phyloP scores from a whole-genome alignment of 2,888 invertebrate species.

The Drosophila buzzatii region DNA sequence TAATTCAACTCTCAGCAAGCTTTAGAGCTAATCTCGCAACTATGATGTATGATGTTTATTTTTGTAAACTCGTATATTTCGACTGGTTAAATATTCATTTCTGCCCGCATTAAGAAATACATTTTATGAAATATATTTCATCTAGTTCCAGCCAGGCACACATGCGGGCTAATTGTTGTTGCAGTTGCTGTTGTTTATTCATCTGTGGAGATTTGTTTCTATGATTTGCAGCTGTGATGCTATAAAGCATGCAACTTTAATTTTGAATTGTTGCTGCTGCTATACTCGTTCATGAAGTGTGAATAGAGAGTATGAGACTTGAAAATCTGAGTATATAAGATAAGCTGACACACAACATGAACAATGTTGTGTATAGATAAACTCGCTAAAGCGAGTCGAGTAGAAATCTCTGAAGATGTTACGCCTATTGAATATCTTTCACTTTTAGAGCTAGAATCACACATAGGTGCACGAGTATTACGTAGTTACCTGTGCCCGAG shows the following conservation, averaged over 20 bases:
- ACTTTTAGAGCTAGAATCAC: too few relatives aligned
- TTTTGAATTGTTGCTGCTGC: not conserved
- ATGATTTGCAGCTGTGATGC: slow-evolving; percentile 31
- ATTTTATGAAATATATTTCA: slow-evolving; percentile 11
- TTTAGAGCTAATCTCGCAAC: slow-evolving; percentile 6
- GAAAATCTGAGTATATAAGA: too few relatives aligned
- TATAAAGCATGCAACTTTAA: slow-evolving; percentile 22
- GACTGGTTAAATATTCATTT: slow-evolving; percentile 15
- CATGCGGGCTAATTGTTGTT: slow-evolving; percentile 40
- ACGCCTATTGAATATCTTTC: too few relatives aligned
- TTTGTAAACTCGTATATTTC: slow-evolving; percentile 4
- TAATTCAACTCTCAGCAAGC: not conserved
- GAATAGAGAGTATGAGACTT: not conserved
- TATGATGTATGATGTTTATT: not conserved
- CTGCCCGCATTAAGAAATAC: slow-evolving; percentile 43
- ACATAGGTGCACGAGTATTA: not conserved
- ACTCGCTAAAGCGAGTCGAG: not conserved
- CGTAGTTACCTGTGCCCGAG: not conserved
- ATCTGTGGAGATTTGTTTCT: slow-evolving; percentile 26
- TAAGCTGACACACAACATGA: not conserved
- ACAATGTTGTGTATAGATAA: not conserved
- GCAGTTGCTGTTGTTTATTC: not conserved
- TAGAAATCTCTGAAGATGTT: not conserved
- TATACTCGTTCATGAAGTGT: not conserved
- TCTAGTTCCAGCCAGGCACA: not conserved